Conservation (phyloP, 2,113 vertebrate species). For the Paedocypris sp. region DNA sequence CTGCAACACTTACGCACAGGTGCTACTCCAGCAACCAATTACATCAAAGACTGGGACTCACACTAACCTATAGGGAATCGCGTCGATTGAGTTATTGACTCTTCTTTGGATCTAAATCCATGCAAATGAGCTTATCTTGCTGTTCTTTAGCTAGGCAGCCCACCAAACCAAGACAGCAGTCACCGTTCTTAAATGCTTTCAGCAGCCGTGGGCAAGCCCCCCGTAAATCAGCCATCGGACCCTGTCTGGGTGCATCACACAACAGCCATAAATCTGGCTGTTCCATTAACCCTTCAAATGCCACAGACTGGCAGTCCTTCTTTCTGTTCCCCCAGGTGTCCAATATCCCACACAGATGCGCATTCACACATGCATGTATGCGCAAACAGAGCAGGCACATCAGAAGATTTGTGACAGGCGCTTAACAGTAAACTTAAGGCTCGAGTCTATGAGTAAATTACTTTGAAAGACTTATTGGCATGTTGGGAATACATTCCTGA, state of each 20-base stretch:
- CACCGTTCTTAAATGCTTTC: constrained; percentile 58
- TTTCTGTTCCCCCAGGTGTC: constrained; percentile 55
- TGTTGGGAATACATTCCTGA: not conserved
- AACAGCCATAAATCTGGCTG: constrained; percentile 60
- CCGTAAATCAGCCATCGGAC: constrained; percentile 66
- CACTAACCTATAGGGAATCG: no score
- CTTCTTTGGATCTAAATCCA: no score
- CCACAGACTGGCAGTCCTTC: constrained; percentile 50
- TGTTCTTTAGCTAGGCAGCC: constrained; percentile 37
- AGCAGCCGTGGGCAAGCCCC: constrained; percentile 55
- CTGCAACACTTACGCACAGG: constrained; percentile 31
- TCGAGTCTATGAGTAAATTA: not conserved
- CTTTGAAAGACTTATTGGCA: not conserved
- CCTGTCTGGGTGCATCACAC: constrained; percentile 50
- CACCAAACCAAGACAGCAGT: constrained; percentile 45
- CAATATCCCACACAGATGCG: constrained; percentile 26
- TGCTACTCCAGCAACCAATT: constrained; percentile 8
- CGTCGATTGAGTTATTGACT: no score
- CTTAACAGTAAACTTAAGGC: not conserved
- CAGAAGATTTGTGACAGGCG: not conserved
- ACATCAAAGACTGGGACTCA: constrained; percentile 32
- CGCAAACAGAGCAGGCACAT: not conserved
- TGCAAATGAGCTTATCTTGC: not conserved
- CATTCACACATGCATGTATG: not conserved
- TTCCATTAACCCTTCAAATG: constrained; percentile 56